These are phyloP conservation scores for Turnix velox DNA, from an alignment of 2,113 vertebrate genomes.

Conservation along the genomic window DNA sequence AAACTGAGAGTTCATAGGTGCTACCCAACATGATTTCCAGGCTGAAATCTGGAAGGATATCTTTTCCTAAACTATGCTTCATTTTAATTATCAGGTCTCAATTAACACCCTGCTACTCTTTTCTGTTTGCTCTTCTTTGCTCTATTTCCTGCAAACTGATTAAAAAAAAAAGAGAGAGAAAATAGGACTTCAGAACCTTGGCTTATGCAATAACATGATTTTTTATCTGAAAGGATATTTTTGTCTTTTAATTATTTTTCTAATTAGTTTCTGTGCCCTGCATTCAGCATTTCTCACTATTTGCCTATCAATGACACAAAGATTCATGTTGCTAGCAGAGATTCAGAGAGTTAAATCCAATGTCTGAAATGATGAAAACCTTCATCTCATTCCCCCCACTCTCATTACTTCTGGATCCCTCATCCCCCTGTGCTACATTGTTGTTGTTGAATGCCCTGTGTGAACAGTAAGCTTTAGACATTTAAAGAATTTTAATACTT, in stretches of 20 bases:
- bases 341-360: background rate
- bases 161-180: rapidly evolving
- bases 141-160: background rate
- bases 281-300: background rate
- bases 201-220: background rate
- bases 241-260: background rate
- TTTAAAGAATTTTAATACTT: slow-evolving; percentile 28
- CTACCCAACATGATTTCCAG: background rate
- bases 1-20: rapidly evolving
- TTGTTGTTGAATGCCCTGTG: background rate
- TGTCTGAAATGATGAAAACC: background rate
- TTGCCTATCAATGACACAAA: slow-evolving; percentile 8
- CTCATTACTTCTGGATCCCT: background rate
- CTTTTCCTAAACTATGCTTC: background rate
- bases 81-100: slow-evolving; percentile 25
- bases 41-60: background rate
- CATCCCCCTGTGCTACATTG: background rate
- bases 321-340: background rate
- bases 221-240: slow-evolving; percentile 7
- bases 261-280: background rate
- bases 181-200: background rate
- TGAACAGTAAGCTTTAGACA: background rate
- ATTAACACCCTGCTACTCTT: slow-evolving; percentile 27
- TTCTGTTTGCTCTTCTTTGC: slow-evolving; percentile 3
- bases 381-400: background rate